Percentiles rank a stretch among this genome's conserved stretches.
Evolutionary conservation across 2,888 invertebrate species (phyloP).

Genomic region (Gymnocheta viridis): DNA sequence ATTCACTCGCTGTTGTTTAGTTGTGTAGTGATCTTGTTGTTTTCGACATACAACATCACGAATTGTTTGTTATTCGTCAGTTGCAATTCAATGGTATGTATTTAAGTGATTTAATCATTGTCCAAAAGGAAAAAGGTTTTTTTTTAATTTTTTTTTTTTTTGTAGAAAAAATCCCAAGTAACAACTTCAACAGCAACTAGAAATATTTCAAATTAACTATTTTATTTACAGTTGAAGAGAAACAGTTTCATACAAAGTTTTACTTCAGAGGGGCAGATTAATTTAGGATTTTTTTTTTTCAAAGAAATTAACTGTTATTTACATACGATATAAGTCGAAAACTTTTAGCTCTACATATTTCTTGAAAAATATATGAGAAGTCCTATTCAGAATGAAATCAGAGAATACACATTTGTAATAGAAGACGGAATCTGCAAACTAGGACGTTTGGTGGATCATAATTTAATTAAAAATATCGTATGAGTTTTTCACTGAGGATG

Average conservation of each 20-base stretch:
- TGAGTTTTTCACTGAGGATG: no score
- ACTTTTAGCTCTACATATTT: no score
- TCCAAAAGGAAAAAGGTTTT: conserved; percentile 29
- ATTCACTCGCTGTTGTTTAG: conserved; percentile 56
- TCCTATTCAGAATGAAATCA: no score
- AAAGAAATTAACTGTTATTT: no score
- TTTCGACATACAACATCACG: conserved; percentile 69
- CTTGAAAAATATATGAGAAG: no score
- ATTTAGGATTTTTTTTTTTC: neutral
- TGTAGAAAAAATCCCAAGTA: neutral
- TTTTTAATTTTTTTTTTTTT: neutral
- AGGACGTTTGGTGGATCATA: no score
- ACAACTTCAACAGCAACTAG: conserved; percentile 49
- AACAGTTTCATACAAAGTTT: neutral
- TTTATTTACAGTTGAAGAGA: conserved; percentile 30
- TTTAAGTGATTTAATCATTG: conserved; percentile 65
- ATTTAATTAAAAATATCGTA: no score
- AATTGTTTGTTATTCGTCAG: conserved; percentile 70
- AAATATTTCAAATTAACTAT: conserved; percentile 44
- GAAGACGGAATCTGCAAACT: no score
- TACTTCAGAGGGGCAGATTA: neutral
- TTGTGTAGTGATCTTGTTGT: conserved; percentile 67
- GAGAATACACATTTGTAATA: no score
- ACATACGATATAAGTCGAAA: no score
- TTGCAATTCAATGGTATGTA: conserved; percentile 66